Conservation (phyloP, 1,140 invertebrate genomes). For the Saccostrea echinata region DNA sequence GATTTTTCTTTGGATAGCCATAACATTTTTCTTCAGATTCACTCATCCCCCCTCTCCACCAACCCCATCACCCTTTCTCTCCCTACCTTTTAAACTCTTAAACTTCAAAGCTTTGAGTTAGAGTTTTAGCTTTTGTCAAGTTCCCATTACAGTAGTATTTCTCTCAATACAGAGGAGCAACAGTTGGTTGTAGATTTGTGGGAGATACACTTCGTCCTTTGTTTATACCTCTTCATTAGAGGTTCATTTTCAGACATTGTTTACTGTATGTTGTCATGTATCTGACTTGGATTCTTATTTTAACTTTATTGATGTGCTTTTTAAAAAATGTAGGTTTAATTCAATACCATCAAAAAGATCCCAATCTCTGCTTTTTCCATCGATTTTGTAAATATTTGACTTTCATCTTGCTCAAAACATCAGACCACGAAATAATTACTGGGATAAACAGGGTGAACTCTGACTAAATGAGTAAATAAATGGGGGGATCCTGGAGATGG, state of each 20-base stretch:
- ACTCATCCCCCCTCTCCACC: too few species aligned
- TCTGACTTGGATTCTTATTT: background rate
- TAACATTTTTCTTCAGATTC: too few species aligned
- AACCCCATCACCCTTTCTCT: too few species aligned
- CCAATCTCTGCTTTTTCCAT: background rate
- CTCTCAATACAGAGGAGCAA: too few species aligned
- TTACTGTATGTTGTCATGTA: background rate
- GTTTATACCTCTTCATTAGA: background rate
- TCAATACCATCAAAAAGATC: conserved; percentile 15
- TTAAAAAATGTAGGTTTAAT: background rate
- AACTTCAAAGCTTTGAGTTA: too few species aligned
- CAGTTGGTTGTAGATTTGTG: too few species aligned
- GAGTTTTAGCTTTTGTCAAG: too few species aligned
- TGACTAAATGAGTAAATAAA: conserved; percentile 26
- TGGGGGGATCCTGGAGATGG: background rate
- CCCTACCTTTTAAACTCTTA: too few species aligned
- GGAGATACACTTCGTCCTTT: too few species aligned
- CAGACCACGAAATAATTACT: background rate
- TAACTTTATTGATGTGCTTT: background rate
- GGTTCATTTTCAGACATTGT: background rate
- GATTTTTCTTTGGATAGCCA: too few species aligned
- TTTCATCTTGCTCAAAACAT: conserved; percentile 12
- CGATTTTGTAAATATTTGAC: conserved; percentile 21
- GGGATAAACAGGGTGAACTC: background rate
- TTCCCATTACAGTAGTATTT: too few species aligned